Percentiles rank a stretch among this genome's conserved stretches.
These are phyloP conservation scores for Onychomys arenicola DNA, from an alignment of 2,797 vertebrate species.

Conservation along the genomic window DNA sequence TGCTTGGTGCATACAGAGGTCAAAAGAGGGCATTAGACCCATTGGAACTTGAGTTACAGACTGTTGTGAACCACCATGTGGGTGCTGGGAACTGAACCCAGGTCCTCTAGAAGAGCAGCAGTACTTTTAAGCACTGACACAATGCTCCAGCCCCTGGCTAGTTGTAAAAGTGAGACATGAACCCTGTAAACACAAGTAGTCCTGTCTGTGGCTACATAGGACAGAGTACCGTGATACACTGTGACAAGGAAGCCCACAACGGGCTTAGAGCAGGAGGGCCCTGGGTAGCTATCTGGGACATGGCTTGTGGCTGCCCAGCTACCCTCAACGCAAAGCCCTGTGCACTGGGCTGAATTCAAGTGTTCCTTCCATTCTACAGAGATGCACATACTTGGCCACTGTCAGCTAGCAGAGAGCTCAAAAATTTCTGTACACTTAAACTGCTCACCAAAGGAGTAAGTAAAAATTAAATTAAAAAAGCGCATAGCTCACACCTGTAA, in stretches of 20 bases:
- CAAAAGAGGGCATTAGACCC: background rate
- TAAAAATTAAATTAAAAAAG: background rate
- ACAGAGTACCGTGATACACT: no score
- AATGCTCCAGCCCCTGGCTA: background rate
- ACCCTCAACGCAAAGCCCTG: background rate
- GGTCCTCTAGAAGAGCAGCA: background rate
- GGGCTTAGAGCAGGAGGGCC: background rate
- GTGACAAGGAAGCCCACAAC: background rate
- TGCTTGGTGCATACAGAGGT: background rate
- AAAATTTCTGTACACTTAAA: background rate
- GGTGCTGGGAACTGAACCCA: background rate
- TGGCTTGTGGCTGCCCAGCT: background rate
- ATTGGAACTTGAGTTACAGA: background rate
- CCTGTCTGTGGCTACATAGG: background rate
- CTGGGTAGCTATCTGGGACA: background rate
- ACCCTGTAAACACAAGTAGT: background rate
- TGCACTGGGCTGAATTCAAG: background rate
- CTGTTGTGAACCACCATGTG: background rate
- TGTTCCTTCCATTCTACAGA: no score
- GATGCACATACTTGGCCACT: background rate
- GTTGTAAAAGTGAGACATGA: background rate
- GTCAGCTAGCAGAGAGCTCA: rapidly evolving
- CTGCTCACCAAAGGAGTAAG: background rate
- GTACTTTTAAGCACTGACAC: background rate
- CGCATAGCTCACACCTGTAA: background rate